phyloP scores from a whole-genome alignment of 2,888 invertebrate species.

The Fissipunctia ypsillon region DNA sequence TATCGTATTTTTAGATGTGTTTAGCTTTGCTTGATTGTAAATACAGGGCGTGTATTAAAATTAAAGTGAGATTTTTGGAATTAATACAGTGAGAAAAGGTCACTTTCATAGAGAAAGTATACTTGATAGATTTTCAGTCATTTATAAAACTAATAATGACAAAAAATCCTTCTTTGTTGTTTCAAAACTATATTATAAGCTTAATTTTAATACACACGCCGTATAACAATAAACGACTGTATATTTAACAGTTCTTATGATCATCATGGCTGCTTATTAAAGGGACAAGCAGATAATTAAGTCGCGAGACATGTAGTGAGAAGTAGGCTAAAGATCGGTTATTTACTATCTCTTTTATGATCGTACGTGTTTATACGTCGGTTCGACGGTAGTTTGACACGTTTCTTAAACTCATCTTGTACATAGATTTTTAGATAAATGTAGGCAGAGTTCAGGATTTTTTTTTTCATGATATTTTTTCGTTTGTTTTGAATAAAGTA shows the following conservation, averaged over 20 bases:
- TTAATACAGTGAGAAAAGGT: background rate
- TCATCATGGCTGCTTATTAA: conserved; percentile 49
- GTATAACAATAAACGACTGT: conserved; percentile 30
- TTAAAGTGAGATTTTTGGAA: background rate
- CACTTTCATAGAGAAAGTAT: background rate
- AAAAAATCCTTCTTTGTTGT: background rate
- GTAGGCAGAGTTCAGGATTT: conserved; percentile 19
- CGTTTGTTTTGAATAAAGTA: conserved; percentile 7
- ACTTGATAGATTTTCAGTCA: background rate
- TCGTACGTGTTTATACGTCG: conserved; percentile 54
- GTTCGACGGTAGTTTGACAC: conserved; percentile 45
- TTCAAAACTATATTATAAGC: background rate
- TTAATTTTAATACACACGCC: conserved; percentile 16
- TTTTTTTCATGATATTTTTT: background rate
- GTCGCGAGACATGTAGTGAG: conserved; percentile 66
- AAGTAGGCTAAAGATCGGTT: conserved; percentile 68
- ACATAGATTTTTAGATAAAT: conserved; percentile 44
- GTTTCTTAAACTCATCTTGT: conserved; percentile 42
- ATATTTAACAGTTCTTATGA: conserved; percentile 39
- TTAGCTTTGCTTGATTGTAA: conserved; percentile 51
- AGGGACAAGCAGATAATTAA: conserved; percentile 53
- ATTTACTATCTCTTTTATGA: conserved; percentile 64
- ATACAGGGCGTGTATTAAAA: conserved; percentile 37
- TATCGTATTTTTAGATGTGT: conserved; percentile 54
- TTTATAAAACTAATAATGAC: background rate